phyloP scores from a whole-genome alignment of 2,888 invertebrate species.

The Globia sparganii region DNA sequence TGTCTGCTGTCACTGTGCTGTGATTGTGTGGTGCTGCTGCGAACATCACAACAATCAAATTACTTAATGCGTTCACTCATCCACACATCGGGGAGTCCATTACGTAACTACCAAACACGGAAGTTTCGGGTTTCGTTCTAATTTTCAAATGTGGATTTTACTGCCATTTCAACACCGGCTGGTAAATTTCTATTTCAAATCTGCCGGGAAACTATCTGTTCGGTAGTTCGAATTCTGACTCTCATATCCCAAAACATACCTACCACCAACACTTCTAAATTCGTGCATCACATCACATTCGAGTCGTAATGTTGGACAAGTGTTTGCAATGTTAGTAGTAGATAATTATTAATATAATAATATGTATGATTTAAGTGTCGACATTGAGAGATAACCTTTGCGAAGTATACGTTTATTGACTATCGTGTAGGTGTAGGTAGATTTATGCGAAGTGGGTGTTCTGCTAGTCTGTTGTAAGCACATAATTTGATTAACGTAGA shows the following conservation, averaged over 20 bases:
- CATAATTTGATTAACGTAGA: slow-evolving; percentile 57
- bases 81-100: slow-evolving; percentile 32
- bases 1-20: slow-evolving; percentile 91
- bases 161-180: slow-evolving; percentile 28
- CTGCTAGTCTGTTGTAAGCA: slow-evolving; percentile 40
- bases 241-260: slow-evolving; percentile 23
- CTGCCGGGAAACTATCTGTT: slow-evolving; percentile 34
- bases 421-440: slow-evolving; percentile 63
- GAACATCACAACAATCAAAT: slow-evolving; percentile 69
- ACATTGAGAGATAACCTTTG: slow-evolving; percentile 66
- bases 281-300: slow-evolving; percentile 43
- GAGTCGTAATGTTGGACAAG: slow-evolving; percentile 22
- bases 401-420: slow-evolving; percentile 55
- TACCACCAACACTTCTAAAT: slow-evolving; percentile 28
- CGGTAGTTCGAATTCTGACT: slow-evolving; percentile 35
- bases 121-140: slow-evolving; percentile 39
- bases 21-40: slow-evolving; percentile 92
- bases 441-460: slow-evolving; percentile 55
- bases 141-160: slow-evolving; percentile 33
- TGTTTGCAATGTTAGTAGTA: slow-evolving; percentile 47
- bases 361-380: slow-evolving; percentile 50
- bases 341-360: slow-evolving; percentile 29
- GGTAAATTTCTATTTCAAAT: slow-evolving; percentile 36
- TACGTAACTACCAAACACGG: slow-evolving; percentile 56
- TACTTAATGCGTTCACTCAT: slow-evolving; percentile 36